Evolutionary conservation across 2,888 invertebrate species (phyloP), one percentile per base, ranked within the genome.

Genomic region (Prenolepis imparis): DNA sequence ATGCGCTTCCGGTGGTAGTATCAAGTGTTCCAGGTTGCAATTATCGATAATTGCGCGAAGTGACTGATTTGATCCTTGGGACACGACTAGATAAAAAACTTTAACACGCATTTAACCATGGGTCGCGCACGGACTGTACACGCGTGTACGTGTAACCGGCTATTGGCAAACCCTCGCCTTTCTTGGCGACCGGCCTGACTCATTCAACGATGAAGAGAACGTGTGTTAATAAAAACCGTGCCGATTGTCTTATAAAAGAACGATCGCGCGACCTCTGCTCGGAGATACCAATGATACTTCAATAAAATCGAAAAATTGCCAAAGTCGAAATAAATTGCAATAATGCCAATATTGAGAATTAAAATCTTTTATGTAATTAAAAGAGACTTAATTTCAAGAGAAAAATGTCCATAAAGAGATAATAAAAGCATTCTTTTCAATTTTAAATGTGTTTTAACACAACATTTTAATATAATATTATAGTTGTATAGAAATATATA

Each of bases 171-270:
- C 90, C 89, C 89, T 92, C 88, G 89, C 92, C 93, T 92, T 93
- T 93, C 91, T 91, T 88, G 93, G 92, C 82, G 86, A 91, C 74
- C 82, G 73, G 59, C 89, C 90, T 93, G 93, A 93, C 87, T 93
- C 93, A 93, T 89, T 89, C 91, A 15, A 39, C 78, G 84, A 41
- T 85, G 75, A 83, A 74, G 72, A 87, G 75, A 87, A 81, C 86
- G 86, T 63, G 86, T 63, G 87, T 85, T 86, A 88, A 89, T 90
- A 88, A 90, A 80, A 90, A 88, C 77, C 78, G 67, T 75, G 86
- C 82, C 83, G 87, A 86, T 86, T 87, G 87, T 90, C 87, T 87
- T 83, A 77, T 78, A 86, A 86, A 86, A 83, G 68, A 78, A 44
- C 32, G 52, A 12, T n/a, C 63, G 32, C 39, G 36, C n/a, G 52